Conservation (phyloP, 2,888 invertebrate genomes). For the Trissolcus brochymenae region DNA sequence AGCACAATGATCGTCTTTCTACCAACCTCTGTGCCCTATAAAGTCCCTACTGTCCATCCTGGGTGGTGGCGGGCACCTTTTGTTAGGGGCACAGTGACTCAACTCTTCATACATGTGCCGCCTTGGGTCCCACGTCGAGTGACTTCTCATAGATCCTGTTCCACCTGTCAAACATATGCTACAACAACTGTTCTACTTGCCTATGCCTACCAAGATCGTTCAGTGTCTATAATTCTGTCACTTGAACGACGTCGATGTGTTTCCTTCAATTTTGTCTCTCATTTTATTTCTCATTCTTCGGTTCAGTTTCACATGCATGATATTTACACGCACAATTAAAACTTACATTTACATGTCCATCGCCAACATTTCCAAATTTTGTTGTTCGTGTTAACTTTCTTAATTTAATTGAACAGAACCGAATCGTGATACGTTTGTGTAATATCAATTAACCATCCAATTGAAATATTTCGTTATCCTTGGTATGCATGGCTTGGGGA, state of each 20-base stretch:
- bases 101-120: conserved; percentile 94
- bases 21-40: conserved; percentile 75
- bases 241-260: conserved; percentile 47
- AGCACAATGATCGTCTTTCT: conserved; percentile 58
- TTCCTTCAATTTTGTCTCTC: conserved; percentile 6
- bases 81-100: conserved; percentile 79
- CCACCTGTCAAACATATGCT: conserved; percentile 75
- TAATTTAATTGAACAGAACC: too few species aligned
- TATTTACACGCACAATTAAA: too few species aligned
- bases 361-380: too few species aligned
- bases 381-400: too few species aligned
- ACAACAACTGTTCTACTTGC: conserved; percentile 73
- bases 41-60: conserved; percentile 79
- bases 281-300: neutral
- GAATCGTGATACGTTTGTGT: too few species aligned
- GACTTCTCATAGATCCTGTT: conserved; percentile 78
- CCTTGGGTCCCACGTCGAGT: conserved; percentile 93
- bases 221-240: conserved; percentile 11
- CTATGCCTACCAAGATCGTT: conserved; percentile 70
- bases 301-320: too few species aligned
- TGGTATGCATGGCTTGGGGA: conserved; percentile 61
- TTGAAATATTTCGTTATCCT: conserved; percentile 6
- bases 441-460: too few species aligned
- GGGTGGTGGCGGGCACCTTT: conserved; percentile 78
- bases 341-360: too few species aligned